These are phyloP conservation scores for Diarsia mendica DNA, from an alignment of 2,888 invertebrate genomes.

Conservation along the genomic window DNA sequence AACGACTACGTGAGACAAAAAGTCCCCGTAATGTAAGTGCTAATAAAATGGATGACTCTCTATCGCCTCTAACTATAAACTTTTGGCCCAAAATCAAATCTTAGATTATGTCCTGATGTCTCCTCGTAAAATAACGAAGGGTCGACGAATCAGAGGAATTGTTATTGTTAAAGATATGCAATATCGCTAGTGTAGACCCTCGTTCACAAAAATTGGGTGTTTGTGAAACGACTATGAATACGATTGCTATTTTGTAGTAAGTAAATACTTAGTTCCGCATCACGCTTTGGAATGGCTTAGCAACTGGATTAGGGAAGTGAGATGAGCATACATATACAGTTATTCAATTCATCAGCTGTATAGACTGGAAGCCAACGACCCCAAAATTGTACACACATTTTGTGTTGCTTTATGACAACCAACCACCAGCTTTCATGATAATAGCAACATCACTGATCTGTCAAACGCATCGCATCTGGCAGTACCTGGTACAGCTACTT, in stretches of 20 bases:
- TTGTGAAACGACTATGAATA: conserved; percentile 70
- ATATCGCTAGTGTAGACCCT: conserved; percentile 75
- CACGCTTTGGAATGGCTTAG: background rate
- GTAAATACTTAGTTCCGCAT: conserved; percentile 27
- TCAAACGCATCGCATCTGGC: background rate
- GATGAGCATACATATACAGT: background rate
- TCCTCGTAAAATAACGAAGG: conserved; percentile 78
- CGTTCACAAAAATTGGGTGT: conserved; percentile 75
- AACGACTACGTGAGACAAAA: conserved; percentile 49
- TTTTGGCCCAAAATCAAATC: conserved; percentile 68
- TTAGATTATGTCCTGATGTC: conserved; percentile 73
- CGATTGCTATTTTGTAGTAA: conserved; percentile 32
- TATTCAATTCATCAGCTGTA: background rate
- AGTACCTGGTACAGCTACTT: too few relatives aligned
- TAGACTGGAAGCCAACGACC: background rate
- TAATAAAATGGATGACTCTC: conserved; percentile 56
- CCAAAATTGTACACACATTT: background rate
- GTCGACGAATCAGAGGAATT: conserved; percentile 73
- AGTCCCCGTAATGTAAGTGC: conserved; percentile 41
- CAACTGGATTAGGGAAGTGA: background rate
- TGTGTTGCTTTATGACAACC: too few relatives aligned
- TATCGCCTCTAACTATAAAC: conserved; percentile 61
- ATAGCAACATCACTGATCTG: background rate
- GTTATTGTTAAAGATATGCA: conserved; percentile 81
- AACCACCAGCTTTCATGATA: too few relatives aligned